phyloP scores from a whole-genome alignment of 2,113 vertebrate genomes.

The Amazona vittata region DNA sequence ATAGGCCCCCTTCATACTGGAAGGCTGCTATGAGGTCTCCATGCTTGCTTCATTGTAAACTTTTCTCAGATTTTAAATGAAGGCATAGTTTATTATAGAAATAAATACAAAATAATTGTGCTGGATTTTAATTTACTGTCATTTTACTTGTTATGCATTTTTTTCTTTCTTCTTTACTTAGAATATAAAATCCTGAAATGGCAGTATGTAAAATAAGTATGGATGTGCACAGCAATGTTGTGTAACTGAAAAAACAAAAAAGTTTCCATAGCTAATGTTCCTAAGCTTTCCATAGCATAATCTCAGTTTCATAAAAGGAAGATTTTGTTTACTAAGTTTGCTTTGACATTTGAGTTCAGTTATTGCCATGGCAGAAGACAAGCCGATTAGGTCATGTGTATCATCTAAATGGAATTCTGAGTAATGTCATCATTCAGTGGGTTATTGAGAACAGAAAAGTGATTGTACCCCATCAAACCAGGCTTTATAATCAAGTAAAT shows the following conservation, averaged over 20 bases:
- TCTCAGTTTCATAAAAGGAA: background rate
- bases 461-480: conserved; percentile 61
- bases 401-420: conserved; percentile 64
- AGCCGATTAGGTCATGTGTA: conserved; percentile 47
- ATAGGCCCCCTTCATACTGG: too few species aligned
- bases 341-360: conserved; percentile 60
- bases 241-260: background rate
- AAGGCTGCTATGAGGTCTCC: too few species aligned
- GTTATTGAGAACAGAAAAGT: conserved; percentile 57
- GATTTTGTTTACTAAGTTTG: conserved; percentile 28
- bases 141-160: background rate
- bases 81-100: background rate
- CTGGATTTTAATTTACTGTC: background rate
- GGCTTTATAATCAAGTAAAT: conserved; percentile 66
- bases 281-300: background rate
- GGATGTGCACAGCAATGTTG: background rate
- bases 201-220: background rate
- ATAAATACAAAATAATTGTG: background rate
- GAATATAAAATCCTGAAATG: background rate
- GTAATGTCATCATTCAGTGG: conserved; percentile 27
- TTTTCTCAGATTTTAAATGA: background rate
- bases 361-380: conserved; percentile 32
- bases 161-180: background rate
- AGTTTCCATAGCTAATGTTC: background rate
- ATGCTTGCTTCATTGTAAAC: background rate